phyloP scores from a whole-genome alignment of 2,888 invertebrate species.

The Perizoma flavofasciatum region DNA sequence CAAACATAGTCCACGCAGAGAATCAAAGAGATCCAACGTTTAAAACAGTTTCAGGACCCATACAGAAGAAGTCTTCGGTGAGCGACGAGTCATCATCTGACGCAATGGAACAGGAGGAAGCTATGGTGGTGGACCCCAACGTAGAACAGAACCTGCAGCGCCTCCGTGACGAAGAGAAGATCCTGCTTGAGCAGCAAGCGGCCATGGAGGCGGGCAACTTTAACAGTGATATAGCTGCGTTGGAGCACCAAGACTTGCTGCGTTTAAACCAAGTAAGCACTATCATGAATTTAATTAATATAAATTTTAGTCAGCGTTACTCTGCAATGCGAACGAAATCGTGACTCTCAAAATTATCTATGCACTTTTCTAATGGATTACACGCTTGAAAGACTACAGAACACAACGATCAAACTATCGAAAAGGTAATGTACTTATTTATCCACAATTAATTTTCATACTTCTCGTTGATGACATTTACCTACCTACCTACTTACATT shows the following conservation, averaged over 20 bases:
- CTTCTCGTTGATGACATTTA: background rate
- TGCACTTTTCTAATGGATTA: background rate
- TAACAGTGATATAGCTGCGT: conserved; percentile 65
- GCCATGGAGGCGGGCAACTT: conserved; percentile 83
- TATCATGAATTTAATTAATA: too few relatives aligned
- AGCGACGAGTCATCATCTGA: conserved; percentile 94
- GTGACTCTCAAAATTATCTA: background rate
- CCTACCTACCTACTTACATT: too few relatives aligned
- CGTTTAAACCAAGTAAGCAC: conserved; percentile 67
- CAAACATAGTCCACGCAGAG: background rate
- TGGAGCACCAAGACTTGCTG: conserved; percentile 70
- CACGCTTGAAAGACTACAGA: background rate
- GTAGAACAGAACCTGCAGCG: conserved; percentile 67
- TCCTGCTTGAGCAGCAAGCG: conserved; percentile 90
- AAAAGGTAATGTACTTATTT: too few relatives aligned
- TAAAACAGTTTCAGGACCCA: conserved; percentile 87
- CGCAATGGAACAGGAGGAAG: conserved; percentile 96
- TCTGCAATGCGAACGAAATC: background rate
- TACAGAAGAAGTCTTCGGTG: conserved; percentile 94
- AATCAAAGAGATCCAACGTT: background rate
- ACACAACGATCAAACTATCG: too few relatives aligned
- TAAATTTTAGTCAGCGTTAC: background rate
- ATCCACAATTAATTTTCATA: too few relatives aligned
- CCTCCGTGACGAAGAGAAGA: conserved; percentile 88
- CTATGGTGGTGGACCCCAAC: conserved; percentile 84